These are phyloP conservation scores for Cheirogaleus medius DNA, from an alignment of 2,113 vertebrate genomes.

Conservation along the genomic window DNA sequence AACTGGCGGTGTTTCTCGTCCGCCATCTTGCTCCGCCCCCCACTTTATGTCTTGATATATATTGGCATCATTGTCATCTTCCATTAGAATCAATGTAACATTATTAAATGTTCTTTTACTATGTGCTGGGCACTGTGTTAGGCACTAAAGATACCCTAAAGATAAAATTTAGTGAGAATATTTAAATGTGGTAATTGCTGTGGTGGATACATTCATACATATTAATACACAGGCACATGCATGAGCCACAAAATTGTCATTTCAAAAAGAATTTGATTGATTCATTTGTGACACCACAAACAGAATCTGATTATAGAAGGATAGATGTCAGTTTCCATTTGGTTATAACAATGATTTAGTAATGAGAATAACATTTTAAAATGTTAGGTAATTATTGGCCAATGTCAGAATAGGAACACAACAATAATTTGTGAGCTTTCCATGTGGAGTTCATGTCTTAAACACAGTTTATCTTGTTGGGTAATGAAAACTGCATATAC, in stretches of 20 bases:
- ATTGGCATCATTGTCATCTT: background rate
- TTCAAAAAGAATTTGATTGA: constrained; percentile 45
- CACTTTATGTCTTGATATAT: background rate
- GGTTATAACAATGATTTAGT: constrained; percentile 24
- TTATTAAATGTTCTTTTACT: background rate
- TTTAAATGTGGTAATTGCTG: background rate
- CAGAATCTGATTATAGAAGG: constrained; percentile 25
- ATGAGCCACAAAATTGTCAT: constrained; percentile 7
- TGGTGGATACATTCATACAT: background rate
- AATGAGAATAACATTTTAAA: constrained; percentile 35
- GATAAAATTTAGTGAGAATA: background rate
- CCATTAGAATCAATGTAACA: background rate
- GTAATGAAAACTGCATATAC: background rate
- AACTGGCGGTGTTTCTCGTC: too few species aligned
- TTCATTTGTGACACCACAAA: background rate
- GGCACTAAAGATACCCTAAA: background rate
- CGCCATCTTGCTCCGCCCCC: too few species aligned
- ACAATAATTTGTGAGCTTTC: background rate
- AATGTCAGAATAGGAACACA: background rate
- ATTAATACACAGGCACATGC: background rate
- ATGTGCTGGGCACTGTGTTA: background rate
- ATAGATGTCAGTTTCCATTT: constrained; percentile 30
- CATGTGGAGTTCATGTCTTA: background rate
- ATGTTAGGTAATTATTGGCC: constrained; percentile 21
- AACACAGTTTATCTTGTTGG: background rate